Percentiles rank a stretch among this genome's conserved stretches.
phyloP scores from a whole-genome alignment of 2,113 vertebrate genomes.

The Myrmecophaga tridactyla region DNA sequence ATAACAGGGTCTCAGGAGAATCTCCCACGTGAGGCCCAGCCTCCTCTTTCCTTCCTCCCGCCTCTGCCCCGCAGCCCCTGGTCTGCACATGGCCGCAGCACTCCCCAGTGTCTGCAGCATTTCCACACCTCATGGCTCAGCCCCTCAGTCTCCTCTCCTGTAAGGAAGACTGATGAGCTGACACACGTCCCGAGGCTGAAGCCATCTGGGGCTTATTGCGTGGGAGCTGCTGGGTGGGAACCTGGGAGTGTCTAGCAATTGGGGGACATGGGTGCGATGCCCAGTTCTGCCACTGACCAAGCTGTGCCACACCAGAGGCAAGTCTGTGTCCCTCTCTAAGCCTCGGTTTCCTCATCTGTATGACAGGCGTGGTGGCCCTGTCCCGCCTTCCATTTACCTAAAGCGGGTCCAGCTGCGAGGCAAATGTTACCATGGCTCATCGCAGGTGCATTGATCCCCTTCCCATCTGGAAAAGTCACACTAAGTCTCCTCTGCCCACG shows the following conservation, averaged over 20 bases:
- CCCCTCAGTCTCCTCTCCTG: neutral
- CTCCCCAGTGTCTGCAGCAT: neutral
- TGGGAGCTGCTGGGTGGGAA: neutral
- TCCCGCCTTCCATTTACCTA: neutral
- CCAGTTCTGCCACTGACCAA: neutral
- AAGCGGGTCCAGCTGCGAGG: neutral
- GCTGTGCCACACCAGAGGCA: neutral
- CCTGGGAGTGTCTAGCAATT: neutral
- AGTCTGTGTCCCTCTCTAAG: neutral
- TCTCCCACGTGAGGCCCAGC: neutral
- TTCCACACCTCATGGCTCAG: neutral
- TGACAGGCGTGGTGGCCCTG: neutral
- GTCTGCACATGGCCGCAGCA: accelerated
- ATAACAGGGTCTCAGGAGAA: neutral
- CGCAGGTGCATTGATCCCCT: accelerated
- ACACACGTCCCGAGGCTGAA: accelerated
- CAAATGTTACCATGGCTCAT: accelerated
- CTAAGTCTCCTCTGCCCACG: accelerated
- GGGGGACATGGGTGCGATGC: neutral
- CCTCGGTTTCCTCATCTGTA: neutral
- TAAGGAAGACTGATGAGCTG: neutral
- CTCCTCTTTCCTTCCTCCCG: neutral
- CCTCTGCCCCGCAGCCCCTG: neutral
- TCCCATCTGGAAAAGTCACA: neutral
- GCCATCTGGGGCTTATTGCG: neutral